Conservation (phyloP, 2,888 invertebrate genomes). For the Philereme vetulata region DNA sequence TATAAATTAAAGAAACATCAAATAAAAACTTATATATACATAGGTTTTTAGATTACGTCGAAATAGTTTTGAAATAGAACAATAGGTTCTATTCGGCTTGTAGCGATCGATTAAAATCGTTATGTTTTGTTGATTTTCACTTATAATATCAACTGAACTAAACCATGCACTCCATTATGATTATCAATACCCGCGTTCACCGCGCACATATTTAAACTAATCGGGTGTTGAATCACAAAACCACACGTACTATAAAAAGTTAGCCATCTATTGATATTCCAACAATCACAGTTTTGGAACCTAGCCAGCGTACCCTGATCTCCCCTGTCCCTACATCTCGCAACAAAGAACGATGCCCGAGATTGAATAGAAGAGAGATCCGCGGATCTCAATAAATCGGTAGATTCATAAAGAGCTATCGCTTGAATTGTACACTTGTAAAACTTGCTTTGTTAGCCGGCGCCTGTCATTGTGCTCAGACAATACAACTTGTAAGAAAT, state of each 20-base stretch:
- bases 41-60: no score
- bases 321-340: conserved; percentile 45
- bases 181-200: conserved; percentile 47
- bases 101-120: neutral
- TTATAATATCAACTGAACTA: conserved; percentile 7
- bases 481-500: conserved; percentile 82
- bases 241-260: conserved; percentile 76
- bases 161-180: conserved; percentile 19
- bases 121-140: conserved; percentile 12
- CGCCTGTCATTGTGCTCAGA: conserved; percentile 79
- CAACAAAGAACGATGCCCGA: conserved; percentile 44
- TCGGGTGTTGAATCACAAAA: conserved; percentile 69
- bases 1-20: no score
- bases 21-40: no score
- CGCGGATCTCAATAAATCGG: conserved; percentile 68
- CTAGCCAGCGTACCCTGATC: conserved; percentile 66
- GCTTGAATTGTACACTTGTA: conserved; percentile 83
- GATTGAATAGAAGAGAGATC: conserved; percentile 51
- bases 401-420: conserved; percentile 78
- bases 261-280: conserved; percentile 77
- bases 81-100: neutral
- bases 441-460: conserved; percentile 76
- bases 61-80: no score
- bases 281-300: conserved; percentile 79
- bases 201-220: conserved; percentile 74